A percentile compares a stretch with the other conserved stretches of the same genome.
Conservation (phyloP, 1,140 invertebrate genomes). For the Hydropsyche tenuis region DNA sequence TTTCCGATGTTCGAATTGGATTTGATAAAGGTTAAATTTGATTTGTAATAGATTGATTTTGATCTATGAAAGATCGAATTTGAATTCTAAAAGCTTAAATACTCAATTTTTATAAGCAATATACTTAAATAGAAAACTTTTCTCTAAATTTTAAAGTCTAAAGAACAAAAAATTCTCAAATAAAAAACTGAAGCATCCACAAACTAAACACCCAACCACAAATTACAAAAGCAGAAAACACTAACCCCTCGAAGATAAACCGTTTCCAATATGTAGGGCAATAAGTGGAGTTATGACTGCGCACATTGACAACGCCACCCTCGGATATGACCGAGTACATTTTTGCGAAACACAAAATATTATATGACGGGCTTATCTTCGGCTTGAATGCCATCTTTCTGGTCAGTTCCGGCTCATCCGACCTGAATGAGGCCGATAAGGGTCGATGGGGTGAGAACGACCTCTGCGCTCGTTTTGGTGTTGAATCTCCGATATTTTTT, state of each 20-base stretch:
- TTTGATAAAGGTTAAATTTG: too few species aligned
- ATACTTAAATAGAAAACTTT: too few species aligned
- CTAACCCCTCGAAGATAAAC: background rate
- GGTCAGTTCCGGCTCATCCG: constrained; percentile 49
- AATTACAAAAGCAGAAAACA: too few species aligned
- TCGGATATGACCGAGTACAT: constrained; percentile 16
- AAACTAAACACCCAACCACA: too few species aligned
- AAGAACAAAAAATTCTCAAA: too few species aligned
- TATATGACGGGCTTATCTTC: constrained; percentile 47
- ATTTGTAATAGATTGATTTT: too few species aligned
- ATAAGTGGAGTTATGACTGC: constrained; percentile 50
- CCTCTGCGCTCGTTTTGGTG: background rate
- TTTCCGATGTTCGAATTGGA: too few species aligned
- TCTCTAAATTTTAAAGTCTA: too few species aligned
- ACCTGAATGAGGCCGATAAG: constrained; percentile 49
- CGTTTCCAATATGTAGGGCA: constrained; percentile 49
- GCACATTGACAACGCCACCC: constrained; percentile 41
- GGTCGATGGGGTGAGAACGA: background rate
- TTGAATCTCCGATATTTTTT: background rate
- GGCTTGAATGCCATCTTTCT: constrained; percentile 47
- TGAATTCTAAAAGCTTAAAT: too few species aligned
- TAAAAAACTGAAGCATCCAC: too few species aligned
- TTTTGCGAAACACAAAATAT: constrained; percentile 47
- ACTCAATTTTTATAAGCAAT: too few species aligned
- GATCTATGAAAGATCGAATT: too few species aligned